phyloP scores from a whole-genome alignment of 2,797 vertebrate genomes.

The Epinephelus awoara region DNA sequence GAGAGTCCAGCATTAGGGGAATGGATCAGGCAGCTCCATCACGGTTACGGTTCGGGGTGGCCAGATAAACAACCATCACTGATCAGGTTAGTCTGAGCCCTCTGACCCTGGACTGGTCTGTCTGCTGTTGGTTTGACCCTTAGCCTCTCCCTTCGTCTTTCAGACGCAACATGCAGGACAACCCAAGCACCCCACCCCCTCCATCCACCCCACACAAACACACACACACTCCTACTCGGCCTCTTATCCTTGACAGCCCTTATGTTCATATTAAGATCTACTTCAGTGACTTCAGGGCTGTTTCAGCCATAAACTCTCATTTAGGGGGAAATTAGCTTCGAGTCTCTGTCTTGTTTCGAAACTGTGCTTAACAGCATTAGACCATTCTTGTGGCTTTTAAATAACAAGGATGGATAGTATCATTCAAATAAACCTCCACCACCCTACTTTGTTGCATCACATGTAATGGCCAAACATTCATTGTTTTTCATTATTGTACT shows the following conservation, averaged over 20 bases:
- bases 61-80: constrained; percentile 77
- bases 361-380: constrained; percentile 87
- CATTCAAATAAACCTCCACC: constrained; percentile 77
- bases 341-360: constrained; percentile 80
- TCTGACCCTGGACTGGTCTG: constrained; percentile 78
- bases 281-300: constrained; percentile 82
- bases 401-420: constrained; percentile 82
- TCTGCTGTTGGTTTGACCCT: constrained; percentile 86
- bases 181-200: constrained; percentile 42
- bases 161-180: constrained; percentile 57
- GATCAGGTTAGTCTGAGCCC: constrained; percentile 83
- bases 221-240: constrained; percentile 62
- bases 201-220: constrained; percentile 24
- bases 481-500: constrained; percentile 76
- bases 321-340: constrained; percentile 85
- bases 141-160: constrained; percentile 79
- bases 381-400: constrained; percentile 83
- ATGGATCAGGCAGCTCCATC: constrained; percentile 49
- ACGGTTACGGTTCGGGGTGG: constrained; percentile 57
- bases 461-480: constrained; percentile 71
- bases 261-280: constrained; percentile 87
- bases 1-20: constrained; percentile 48
- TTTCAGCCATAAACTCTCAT: constrained; percentile 88
- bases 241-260: constrained; percentile 86
- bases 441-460: constrained; percentile 67